A percentile compares a stretch with the other conserved stretches of the same genome.
These are phyloP conservation scores for Eupithecia pulchellata DNA, from an alignment of 2,888 invertebrate species.

Conservation along the genomic window DNA sequence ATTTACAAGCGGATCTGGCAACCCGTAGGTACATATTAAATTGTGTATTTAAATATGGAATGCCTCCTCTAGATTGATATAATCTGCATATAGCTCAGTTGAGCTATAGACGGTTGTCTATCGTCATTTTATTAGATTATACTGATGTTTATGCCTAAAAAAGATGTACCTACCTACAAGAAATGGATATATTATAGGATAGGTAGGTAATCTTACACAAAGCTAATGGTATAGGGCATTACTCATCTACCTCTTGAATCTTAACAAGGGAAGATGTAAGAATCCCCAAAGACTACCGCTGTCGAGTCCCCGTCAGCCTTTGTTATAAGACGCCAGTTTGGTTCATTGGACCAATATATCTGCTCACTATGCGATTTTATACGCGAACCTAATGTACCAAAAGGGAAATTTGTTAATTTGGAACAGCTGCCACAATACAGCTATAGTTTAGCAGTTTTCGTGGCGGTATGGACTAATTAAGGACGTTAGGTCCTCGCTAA, in stretches of 20 bases:
- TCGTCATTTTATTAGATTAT: not conserved
- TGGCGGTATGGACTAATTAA: too few relatives aligned
- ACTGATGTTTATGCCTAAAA: not conserved
- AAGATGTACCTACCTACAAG: not conserved
- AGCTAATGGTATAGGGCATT: not conserved
- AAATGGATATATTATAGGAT: not conserved
- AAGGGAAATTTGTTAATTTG: not conserved
- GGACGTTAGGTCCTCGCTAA: too few relatives aligned
- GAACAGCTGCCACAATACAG: not conserved
- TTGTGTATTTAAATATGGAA: not conserved
- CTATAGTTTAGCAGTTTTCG: not conserved
- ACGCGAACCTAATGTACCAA: not conserved
- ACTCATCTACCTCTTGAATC: not conserved
- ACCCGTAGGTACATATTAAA: too few relatives aligned
- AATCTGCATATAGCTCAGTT: not conserved
- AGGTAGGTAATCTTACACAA: not conserved
- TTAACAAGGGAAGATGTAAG: slow-evolving; percentile 18
- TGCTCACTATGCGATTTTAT: not conserved
- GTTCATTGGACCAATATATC: slow-evolving; percentile 22
- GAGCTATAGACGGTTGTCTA: too few relatives aligned
- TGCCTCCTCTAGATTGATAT: not conserved
- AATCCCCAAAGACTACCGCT: slow-evolving; percentile 14
- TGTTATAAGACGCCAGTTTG: slow-evolving; percentile 26
- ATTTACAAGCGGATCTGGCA: too few relatives aligned
- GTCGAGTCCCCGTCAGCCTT: slow-evolving; percentile 28